Conservation (phyloP, 2,113 vertebrate genomes). For the Halichoeres trimaculatus region DNA sequence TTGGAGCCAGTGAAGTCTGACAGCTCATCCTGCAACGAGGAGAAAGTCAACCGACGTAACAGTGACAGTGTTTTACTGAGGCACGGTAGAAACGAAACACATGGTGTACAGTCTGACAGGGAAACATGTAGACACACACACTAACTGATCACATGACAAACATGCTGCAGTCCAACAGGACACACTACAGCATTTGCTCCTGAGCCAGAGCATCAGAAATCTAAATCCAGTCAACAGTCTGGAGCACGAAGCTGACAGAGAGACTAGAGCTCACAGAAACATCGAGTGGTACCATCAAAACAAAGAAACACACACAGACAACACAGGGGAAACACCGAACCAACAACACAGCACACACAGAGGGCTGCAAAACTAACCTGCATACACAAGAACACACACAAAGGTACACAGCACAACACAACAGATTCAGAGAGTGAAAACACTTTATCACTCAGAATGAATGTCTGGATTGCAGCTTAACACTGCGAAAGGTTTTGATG, state of each 20-base stretch:
- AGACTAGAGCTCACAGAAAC: constrained; percentile 8
- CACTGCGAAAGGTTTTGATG: not conserved
- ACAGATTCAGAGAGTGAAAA: not conserved
- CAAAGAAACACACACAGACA: too few relatives aligned
- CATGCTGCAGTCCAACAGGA: constrained; percentile 18
- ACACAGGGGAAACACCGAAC: too few relatives aligned
- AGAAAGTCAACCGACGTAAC: not conserved
- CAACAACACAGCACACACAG: too few relatives aligned
- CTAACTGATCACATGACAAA: not conserved
- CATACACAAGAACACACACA: too few relatives aligned
- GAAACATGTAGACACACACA: not conserved
- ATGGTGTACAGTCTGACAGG: not conserved
- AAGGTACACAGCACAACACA: not conserved
- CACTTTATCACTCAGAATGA: too few relatives aligned
- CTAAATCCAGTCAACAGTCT: not conserved
- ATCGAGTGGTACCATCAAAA: not conserved
- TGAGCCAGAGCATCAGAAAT: not conserved
- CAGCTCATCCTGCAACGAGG: constrained; percentile 90
- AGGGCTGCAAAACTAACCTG: too few relatives aligned
- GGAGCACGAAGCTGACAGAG: not conserved
- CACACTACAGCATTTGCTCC: constrained; percentile 12
- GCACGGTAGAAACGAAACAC: not conserved
- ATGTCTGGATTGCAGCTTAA: not conserved
- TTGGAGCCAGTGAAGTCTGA: constrained; percentile 90
- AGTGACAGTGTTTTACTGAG: not conserved